Percentiles rank a stretch among this genome's conserved stretches.
phyloP scores from a whole-genome alignment of 2,888 invertebrate genomes.

The Apamea sordens region DNA sequence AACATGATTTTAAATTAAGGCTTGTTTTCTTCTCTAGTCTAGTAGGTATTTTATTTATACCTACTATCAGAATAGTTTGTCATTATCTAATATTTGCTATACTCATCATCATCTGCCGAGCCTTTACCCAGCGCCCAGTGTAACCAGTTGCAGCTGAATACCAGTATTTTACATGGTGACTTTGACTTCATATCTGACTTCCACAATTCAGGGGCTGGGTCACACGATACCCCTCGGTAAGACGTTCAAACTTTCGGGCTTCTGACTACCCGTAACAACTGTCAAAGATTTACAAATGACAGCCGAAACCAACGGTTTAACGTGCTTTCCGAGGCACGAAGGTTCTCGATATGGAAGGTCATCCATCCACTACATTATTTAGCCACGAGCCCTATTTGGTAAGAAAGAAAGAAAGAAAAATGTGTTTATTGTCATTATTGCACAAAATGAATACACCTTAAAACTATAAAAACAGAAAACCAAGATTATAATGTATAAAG shows the following conservation, averaged over 20 bases:
- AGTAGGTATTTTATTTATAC: no score
- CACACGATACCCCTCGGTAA: neutral
- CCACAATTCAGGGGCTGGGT: neutral
- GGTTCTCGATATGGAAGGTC: no score
- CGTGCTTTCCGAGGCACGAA: neutral
- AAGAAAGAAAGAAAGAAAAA: no score
- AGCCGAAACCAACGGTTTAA: neutral
- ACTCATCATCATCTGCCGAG: neutral
- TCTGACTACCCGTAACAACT: neutral
- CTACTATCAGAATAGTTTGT: neutral
- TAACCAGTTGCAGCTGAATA: neutral
- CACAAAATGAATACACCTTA: no score
- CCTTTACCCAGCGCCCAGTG: neutral
- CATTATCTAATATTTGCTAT: neutral
- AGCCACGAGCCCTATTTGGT: neutral
- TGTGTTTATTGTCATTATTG: no score
- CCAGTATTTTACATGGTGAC: neutral
- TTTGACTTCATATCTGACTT: neutral
- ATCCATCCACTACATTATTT: neutral
- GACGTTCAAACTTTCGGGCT: neutral
- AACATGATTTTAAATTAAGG: conserved; percentile 26
- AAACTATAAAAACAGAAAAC: no score
- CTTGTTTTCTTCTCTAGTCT: conserved; percentile 15
- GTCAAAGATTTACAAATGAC: no score
- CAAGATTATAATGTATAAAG: no score